phyloP scores from a whole-genome alignment of 2,797 vertebrate genomes.

The Paedocypris micromegethes region DNA sequence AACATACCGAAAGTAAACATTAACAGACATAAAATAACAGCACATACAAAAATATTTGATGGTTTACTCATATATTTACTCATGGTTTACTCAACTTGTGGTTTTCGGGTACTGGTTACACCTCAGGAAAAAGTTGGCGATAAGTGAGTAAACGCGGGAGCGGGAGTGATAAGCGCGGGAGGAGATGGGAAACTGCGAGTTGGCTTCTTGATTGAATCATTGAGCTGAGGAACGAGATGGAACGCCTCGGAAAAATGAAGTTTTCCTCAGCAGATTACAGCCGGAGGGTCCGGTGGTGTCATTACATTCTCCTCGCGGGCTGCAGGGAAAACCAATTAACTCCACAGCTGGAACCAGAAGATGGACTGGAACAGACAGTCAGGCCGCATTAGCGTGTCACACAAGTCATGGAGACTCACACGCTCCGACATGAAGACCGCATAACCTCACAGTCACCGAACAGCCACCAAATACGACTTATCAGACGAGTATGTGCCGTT shows the following conservation, averaged over 20 bases:
- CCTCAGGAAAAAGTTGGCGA: slow-evolving; percentile 22
- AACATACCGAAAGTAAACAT: no score
- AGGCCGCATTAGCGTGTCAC: slow-evolving; percentile 20
- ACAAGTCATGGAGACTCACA: neutral
- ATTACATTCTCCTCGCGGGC: slow-evolving; percentile 46
- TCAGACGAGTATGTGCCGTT: no score
- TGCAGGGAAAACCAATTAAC: slow-evolving; percentile 47
- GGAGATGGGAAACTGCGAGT: slow-evolving; percentile 39
- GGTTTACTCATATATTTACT: no score
- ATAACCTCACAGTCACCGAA: no score
- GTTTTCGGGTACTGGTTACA: no score
- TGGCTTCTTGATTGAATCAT: slow-evolving; percentile 37
- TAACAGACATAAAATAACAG: no score
- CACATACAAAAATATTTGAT: no score
- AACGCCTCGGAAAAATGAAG: slow-evolving; percentile 31
- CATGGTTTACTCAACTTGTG: no score
- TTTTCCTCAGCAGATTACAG: slow-evolving; percentile 34
- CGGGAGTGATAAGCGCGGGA: slow-evolving; percentile 34
- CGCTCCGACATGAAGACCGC: no score
- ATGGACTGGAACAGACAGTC: slow-evolving; percentile 15
- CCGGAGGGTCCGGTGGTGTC: slow-evolving; percentile 33
- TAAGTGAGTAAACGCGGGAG: slow-evolving; percentile 21
- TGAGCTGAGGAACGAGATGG: slow-evolving; percentile 37
- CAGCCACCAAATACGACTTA: no score
- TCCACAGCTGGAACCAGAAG: slow-evolving; percentile 44